Evolutionary conservation across 2,797 vertebrate species (phyloP).

Genomic region (Catostomus latipinnis): DNA sequence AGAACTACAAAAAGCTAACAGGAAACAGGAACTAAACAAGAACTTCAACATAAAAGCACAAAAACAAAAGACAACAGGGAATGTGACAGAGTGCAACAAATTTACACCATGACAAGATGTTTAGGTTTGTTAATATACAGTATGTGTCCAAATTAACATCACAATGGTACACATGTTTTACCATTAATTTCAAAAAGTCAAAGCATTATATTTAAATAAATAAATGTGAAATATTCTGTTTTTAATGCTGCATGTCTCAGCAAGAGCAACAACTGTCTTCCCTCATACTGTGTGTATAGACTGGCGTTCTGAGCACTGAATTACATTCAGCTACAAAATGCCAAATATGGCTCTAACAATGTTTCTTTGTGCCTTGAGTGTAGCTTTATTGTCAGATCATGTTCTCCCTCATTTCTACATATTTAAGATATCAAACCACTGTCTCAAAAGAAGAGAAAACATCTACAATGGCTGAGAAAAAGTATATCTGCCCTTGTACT

Average conservation of each 20-base stretch:
- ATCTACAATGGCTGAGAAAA: not conserved
- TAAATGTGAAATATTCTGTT: not conserved
- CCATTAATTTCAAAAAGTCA: not conserved
- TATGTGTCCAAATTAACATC: too few relatives aligned
- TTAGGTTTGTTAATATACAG: not conserved
- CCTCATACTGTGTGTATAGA: not conserved
- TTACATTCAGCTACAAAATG: slow-evolving; percentile 16
- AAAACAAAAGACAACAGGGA: not conserved
- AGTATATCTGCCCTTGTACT: not conserved
- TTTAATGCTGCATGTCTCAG: not conserved
- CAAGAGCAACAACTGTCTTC: not conserved
- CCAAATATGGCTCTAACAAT: slow-evolving; percentile 17
- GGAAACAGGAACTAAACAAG: too few relatives aligned
- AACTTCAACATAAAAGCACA: too few relatives aligned
- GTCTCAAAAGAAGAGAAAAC: not conserved
- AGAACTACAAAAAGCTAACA: not conserved
- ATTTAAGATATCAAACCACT: not conserved
- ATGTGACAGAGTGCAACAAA: not conserved
- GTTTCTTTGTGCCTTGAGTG: slow-evolving; percentile 7
- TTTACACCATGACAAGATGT: not conserved
- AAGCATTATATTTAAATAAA: not conserved
- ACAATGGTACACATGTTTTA: not conserved
- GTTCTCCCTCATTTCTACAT: not conserved
- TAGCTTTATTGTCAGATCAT: not conserved
- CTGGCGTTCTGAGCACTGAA: not conserved